These are phyloP conservation scores for Corapipo altera DNA, from an alignment of 2,113 vertebrate species.

Conservation along the genomic window DNA sequence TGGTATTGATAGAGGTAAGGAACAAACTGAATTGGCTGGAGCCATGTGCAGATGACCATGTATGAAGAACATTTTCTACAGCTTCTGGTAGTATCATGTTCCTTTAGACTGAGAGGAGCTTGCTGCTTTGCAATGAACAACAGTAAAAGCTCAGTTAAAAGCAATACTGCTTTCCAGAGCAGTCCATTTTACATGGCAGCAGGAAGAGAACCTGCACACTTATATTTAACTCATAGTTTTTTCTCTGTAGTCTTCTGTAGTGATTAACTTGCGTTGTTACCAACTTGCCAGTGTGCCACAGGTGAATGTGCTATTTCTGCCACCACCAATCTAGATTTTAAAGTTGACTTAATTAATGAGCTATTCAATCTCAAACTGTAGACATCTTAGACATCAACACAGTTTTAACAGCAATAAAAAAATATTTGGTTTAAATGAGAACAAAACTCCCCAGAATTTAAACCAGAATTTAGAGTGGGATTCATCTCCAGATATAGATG, in stretches of 20 bases:
- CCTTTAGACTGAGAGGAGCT: background rate
- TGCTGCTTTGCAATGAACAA: background rate
- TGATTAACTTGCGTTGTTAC: background rate
- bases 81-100: background rate
- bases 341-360: background rate
- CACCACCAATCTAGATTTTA: background rate
- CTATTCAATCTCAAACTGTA: background rate
- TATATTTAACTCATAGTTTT: background rate
- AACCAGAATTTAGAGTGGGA: background rate
- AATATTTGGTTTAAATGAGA: accelerated
- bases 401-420: background rate
- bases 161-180: background rate
- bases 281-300: background rate
- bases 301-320: background rate
- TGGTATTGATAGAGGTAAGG: conserved; percentile 50
- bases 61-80: conserved; percentile 8
- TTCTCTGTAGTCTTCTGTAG: background rate
- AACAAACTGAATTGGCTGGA: conserved; percentile 42
- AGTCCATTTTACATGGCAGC: background rate
- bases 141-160: background rate
- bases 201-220: background rate
- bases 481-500: background rate
- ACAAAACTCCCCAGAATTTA: background rate
- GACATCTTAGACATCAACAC: background rate
- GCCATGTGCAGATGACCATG: background rate